Evolutionary conservation across 2,797 vertebrate species (phyloP).

Genomic region (Potorous gilbertii): DNA sequence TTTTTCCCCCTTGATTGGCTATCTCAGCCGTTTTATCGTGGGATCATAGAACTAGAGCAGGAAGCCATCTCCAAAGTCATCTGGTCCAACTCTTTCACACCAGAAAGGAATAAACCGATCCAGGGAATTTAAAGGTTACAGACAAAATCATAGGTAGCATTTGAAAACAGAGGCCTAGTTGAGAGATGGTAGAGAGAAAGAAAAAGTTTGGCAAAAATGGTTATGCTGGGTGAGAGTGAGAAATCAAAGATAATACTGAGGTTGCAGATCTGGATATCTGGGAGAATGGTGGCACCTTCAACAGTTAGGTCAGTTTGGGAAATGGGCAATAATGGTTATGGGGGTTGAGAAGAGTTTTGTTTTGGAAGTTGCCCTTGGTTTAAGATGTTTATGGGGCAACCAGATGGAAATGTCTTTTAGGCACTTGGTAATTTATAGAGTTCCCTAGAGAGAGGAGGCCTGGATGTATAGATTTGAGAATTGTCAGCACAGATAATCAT

Average conservation of each 20-base stretch:
- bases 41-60: background rate
- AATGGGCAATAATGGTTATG: background rate
- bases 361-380: background rate
- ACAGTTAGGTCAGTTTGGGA: background rate
- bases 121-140: background rate
- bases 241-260: background rate
- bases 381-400: background rate
- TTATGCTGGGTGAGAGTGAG: background rate
- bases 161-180: background rate
- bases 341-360: background rate
- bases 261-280: background rate
- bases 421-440: background rate
- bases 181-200: background rate
- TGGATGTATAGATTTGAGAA: background rate
- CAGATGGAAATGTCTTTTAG: background rate
- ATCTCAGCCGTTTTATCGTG: background rate
- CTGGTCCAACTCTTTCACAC: background rate
- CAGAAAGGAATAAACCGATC: background rate
- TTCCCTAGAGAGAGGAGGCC: background rate
- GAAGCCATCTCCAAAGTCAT: background rate
- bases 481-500: background rate
- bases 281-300: background rate
- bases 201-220: background rate
- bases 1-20: background rate
- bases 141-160: background rate